A percentile compares a stretch with the other conserved stretches of the same genome.
Evolutionary conservation across 2,113 vertebrate genomes (phyloP).

Genomic region (Galemys pyrenaicus): DNA sequence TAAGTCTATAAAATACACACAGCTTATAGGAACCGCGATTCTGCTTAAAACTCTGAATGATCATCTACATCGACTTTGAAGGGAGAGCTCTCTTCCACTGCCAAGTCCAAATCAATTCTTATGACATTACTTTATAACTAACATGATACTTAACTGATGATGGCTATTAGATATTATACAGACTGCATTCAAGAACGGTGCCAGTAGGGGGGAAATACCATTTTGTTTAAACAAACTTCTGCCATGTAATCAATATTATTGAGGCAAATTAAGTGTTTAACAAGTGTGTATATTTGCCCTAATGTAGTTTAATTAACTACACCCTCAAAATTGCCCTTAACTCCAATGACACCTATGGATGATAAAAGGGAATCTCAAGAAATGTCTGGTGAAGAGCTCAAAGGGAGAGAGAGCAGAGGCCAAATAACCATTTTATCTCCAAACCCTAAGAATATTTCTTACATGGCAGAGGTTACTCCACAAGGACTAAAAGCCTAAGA

Average conservation of each 20-base stretch:
- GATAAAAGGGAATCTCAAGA: constrained; percentile 55
- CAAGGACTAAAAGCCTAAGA: constrained; percentile 48
- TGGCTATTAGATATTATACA: constrained; percentile 88
- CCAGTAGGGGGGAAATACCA: constrained; percentile 89
- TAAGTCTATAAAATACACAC: constrained; percentile 83
- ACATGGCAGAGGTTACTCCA: constrained; percentile 37
- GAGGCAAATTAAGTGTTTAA: constrained; percentile 89
- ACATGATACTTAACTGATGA: constrained; percentile 91
- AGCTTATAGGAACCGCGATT: constrained; percentile 79
- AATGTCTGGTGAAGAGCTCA: neutral
- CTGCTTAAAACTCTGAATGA: constrained; percentile 80
- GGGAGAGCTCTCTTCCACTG: constrained; percentile 77
- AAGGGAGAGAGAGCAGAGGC: neutral
- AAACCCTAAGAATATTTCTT: neutral
- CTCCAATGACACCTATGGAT: constrained; percentile 39
- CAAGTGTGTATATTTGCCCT: constrained; percentile 85
- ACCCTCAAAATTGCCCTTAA: constrained; percentile 71
- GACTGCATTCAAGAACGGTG: constrained; percentile 90
- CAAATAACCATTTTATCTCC: constrained; percentile 44
- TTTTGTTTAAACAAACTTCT: constrained; percentile 91
- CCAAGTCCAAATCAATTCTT: constrained; percentile 95
- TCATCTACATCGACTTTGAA: constrained; percentile 79
- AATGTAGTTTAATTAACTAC: constrained; percentile 87
- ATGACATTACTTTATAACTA: constrained; percentile 95
- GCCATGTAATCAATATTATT: constrained; percentile 89